A percentile compares a stretch with the other conserved stretches of the same genome.
These are phyloP conservation scores for Dermatemys mawii DNA, from an alignment of 2,113 vertebrate species.

Conservation along the genomic window DNA sequence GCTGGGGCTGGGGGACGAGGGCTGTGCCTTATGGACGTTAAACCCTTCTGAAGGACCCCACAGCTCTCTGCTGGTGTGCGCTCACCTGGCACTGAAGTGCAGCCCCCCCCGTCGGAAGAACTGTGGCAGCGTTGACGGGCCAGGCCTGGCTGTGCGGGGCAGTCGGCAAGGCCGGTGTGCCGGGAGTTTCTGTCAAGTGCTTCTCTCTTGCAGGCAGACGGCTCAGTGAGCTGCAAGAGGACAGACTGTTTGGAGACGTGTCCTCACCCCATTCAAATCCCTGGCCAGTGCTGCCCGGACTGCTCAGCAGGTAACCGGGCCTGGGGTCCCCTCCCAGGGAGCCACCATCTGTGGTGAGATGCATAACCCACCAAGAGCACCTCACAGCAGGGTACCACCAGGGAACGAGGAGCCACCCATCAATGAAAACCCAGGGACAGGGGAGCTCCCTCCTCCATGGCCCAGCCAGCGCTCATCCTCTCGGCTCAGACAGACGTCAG, in stretches of 20 bases:
- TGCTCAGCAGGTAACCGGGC: constrained; percentile 79
- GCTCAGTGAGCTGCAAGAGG: constrained; percentile 80
- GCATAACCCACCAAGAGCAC: too few species aligned
- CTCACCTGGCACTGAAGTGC: background rate
- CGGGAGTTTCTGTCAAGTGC: constrained; percentile 60
- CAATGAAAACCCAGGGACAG: too few species aligned
- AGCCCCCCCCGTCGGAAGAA: background rate
- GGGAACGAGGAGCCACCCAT: too few species aligned
- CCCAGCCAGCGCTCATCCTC: too few species aligned
- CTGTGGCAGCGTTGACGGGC: background rate
- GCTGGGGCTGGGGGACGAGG: background rate
- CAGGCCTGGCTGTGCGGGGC: background rate
- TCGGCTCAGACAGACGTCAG: too few species aligned
- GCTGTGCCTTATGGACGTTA: background rate
- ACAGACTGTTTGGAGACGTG: constrained; percentile 84
- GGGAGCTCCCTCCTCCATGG: too few species aligned
- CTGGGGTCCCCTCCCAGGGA: background rate
- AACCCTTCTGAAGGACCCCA: background rate
- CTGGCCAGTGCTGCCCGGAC: constrained; percentile 85
- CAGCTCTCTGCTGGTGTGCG: background rate
- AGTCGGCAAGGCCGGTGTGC: background rate
- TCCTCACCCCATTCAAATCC: constrained; percentile 82
- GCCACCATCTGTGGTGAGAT: background rate
- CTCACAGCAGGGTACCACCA: too few species aligned
- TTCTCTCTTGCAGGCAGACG: constrained; percentile 76